A percentile compares a stretch with the other conserved stretches of the same genome.
Evolutionary conservation across 2,113 vertebrate species (phyloP).

Genomic region (Tragelaphus scriptus): DNA sequence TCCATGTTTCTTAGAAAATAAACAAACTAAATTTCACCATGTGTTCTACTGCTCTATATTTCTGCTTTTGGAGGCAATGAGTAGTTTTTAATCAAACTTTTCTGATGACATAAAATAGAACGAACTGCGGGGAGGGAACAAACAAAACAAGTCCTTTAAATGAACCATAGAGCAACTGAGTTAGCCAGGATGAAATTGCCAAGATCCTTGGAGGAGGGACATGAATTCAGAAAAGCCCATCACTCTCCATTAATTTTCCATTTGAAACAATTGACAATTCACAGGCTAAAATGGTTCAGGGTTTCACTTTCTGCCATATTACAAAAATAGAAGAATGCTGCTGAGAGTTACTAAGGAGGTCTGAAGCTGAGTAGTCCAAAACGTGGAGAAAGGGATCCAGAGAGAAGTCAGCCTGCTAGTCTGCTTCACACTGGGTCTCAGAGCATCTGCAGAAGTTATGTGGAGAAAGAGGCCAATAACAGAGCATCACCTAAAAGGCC

Average conservation of each 20-base stretch:
- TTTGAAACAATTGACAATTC: background rate
- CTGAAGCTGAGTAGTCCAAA: background rate
- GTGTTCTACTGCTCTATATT: background rate
- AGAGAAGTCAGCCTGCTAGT: background rate
- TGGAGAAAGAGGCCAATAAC: background rate
- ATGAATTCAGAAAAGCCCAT: background rate
- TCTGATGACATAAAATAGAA: background rate
- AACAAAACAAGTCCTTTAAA: background rate
- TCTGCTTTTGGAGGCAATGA: background rate
- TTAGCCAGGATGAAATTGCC: background rate
- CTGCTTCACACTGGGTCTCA: background rate
- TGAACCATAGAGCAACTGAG: background rate
- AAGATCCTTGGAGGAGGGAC: background rate
- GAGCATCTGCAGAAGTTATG: background rate
- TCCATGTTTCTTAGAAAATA: background rate
- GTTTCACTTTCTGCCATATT: background rate
- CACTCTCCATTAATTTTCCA: background rate
- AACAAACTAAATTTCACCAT: background rate
- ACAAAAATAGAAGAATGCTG: no score
- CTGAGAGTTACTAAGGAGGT: background rate
- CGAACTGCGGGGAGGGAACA: background rate
- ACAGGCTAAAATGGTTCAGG: accelerated
- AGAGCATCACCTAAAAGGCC: background rate
- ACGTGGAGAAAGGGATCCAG: background rate
- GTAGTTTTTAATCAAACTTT: background rate